Evolutionary conservation across 53 echinoderm and acorn worm genomes (phyloP).

Genomic region (Arbacia lixula): DNA sequence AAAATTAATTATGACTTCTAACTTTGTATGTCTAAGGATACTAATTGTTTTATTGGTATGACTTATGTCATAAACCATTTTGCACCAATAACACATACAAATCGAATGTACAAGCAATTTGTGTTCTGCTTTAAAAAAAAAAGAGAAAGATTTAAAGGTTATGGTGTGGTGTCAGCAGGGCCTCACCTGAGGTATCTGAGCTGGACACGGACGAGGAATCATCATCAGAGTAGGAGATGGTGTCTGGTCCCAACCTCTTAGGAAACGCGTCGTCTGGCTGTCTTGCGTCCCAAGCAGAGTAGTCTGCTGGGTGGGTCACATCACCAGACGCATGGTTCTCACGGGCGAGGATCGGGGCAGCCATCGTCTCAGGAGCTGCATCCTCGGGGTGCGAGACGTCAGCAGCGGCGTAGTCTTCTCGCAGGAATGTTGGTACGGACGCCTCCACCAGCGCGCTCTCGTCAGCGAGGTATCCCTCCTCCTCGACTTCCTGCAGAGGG

Average conservation of each 20-base stretch:
- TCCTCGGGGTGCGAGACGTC: background rate
- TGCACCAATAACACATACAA: too few relatives aligned
- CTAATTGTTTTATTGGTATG: too few relatives aligned
- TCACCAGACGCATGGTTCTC: too few relatives aligned
- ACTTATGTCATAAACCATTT: too few relatives aligned
- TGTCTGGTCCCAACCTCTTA: slow-evolving; percentile 18
- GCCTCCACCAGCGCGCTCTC: background rate
- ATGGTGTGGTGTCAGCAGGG: too few relatives aligned
- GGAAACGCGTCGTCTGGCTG: slow-evolving; percentile 14
- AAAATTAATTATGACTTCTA: too few relatives aligned
- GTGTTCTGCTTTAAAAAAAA: too few relatives aligned
- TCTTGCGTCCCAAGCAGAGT: background rate
- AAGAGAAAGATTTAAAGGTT: too few relatives aligned
- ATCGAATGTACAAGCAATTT: too few relatives aligned
- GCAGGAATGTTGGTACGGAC: background rate
- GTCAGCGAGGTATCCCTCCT: background rate
- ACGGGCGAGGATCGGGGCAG: background rate
- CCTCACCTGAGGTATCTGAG: slow-evolving; percentile 46
- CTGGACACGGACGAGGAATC: slow-evolving; percentile 41
- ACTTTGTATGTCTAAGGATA: too few relatives aligned
- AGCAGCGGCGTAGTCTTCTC: too few relatives aligned
- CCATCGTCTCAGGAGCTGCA: background rate
- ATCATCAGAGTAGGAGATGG: slow-evolving; percentile 26
- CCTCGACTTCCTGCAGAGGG: background rate
- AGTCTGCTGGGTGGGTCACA: too few relatives aligned